Evolutionary conservation across 1,140 invertebrate species (phyloP), one percentile per base, ranked within the genome.

Genomic region (Nautilus pompilius): DNA sequence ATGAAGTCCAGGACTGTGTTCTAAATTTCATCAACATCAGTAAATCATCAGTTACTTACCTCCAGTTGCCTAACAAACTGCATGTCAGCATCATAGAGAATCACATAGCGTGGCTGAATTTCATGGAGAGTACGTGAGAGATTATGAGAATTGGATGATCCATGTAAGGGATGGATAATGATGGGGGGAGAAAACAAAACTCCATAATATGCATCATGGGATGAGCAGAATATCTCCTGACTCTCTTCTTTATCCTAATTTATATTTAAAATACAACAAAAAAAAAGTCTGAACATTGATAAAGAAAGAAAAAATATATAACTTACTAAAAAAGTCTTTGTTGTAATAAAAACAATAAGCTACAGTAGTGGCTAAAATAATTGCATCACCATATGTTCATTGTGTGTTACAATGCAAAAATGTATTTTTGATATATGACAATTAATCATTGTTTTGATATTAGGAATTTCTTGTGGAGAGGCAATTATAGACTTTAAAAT

Each of bases 41-140:
- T n/a, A n/a, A n/a, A n/a, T n/a, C n/a, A n/a, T n/a, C n/a, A n/a
- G n/a, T n/a, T n/a, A n/a, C 70, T 60, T 71, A 95, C 87, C 83
- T 98, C 95, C 33, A 98, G 86, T 83, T 95, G 92, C 34, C 95
- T 83, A 2, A 98, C 89, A 56, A 92, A 89, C 5, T 89, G 87
- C 61, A 98, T 88, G 80, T 97, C 91, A 54, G 88, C 88, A 78
- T 96, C 93, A 81, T 98, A 98, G 82, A 98, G 87, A 60, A 98
- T 86, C 0, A 98, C 87, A 82, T 91, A 95, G 68, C 88, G 87
- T 0, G 95, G 95, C 62, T 88, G 84, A 5, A 93, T 55, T 53
- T 80, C 76, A 28, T 71, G 59, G 22, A 83, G 63, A 6, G 74
- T 77, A 10, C 73, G 70, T 1, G 66, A 63, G 33, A 82, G 63